Conservation (phyloP, 2,888 invertebrate species). For the Amiota minor region DNA sequence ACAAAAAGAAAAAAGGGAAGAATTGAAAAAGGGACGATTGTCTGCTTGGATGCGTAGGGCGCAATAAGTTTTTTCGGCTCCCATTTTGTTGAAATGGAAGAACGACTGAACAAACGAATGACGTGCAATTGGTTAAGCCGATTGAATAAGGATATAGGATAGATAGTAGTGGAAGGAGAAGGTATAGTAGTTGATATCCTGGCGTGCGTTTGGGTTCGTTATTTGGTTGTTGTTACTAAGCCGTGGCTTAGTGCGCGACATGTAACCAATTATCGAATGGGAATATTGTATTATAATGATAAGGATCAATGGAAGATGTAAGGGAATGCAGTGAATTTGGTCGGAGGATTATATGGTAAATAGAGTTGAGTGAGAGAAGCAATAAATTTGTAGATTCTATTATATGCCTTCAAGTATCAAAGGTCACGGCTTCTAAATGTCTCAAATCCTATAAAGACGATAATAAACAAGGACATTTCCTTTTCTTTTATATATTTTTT, state of each 20-base stretch:
- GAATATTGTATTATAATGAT: not conserved
- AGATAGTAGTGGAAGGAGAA: not conserved
- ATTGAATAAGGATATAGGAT: not conserved
- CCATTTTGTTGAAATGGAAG: too few relatives aligned
- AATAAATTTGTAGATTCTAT: too few relatives aligned
- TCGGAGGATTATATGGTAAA: too few relatives aligned
- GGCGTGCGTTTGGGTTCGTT: not conserved
- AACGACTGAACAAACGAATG: not conserved
- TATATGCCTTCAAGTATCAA: too few relatives aligned
- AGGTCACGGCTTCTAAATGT: too few relatives aligned
- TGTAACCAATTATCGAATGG: slow-evolving; percentile 8
- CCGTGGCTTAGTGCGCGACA: not conserved
- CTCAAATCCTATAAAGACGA: too few relatives aligned
- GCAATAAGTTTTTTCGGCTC: too few relatives aligned
- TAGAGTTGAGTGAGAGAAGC: too few relatives aligned
- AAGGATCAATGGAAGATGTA: not conserved
- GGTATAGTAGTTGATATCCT: not conserved
- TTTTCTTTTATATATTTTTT: too few relatives aligned
- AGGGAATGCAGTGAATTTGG: too few relatives aligned
- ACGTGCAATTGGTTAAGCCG: not conserved
- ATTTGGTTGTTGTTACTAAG: not conserved
- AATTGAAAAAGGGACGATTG: not conserved
- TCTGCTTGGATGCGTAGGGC: too few relatives aligned
- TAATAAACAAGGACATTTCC: too few relatives aligned
- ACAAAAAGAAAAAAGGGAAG: not conserved